Conservation (phyloP, 2,797 vertebrate genomes). For the Lagodon rhomboides region DNA sequence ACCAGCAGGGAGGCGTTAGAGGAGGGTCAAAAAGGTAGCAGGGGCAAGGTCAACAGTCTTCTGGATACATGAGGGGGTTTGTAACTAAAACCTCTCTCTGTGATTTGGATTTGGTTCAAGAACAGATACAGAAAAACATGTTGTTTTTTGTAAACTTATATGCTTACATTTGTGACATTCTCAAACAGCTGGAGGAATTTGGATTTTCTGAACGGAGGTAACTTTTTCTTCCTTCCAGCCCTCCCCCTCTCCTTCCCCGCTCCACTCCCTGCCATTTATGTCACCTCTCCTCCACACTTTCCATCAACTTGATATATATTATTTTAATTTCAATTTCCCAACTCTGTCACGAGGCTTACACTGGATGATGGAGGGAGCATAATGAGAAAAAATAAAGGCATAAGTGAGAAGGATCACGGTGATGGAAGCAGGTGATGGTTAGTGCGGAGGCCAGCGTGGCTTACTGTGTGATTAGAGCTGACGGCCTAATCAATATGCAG, state of each 20-base stretch:
- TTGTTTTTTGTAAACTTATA: background rate
- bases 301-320: slow-evolving; percentile 22
- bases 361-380: slow-evolving; percentile 17
- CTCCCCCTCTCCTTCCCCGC: background rate
- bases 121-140: background rate
- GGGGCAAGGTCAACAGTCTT: slow-evolving; percentile 13
- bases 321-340: slow-evolving; percentile 20
- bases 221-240: background rate
- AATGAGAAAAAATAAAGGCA: slow-evolving; percentile 4
- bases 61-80: background rate
- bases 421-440: slow-evolving; percentile 21
- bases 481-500: slow-evolving; percentile 1
- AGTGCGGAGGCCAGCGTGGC: background rate
- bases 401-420: slow-evolving; percentile 24
- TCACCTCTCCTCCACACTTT: slow-evolving; percentile 23
- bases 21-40: slow-evolving; percentile 40
- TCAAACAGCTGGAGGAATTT: slow-evolving; percentile 1
- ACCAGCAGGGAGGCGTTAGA: slow-evolving; percentile 29
- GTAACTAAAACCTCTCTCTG: background rate
- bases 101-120: background rate
- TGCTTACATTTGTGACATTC: background rate
- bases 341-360: slow-evolving; percentile 1
- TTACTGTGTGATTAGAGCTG: slow-evolving; percentile 29
- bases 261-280: background rate
- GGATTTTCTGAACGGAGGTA: background rate